Conservation (phyloP, 2,113 vertebrate genomes). For the Ictidomys tridecemlineatus region DNA sequence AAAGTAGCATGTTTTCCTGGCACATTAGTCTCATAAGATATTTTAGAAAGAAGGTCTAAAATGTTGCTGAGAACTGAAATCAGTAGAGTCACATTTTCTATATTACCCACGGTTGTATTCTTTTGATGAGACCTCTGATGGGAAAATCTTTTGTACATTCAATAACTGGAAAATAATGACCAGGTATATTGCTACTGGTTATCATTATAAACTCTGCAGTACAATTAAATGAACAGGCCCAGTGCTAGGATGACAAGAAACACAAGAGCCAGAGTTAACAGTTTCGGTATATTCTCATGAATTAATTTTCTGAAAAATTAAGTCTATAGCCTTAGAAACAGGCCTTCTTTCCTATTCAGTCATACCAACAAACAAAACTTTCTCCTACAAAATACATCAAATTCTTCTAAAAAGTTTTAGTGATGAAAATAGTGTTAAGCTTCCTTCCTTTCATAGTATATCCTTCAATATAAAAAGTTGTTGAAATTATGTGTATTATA, state of each 20-base stretch:
- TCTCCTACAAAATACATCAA: background rate
- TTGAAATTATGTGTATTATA: background rate
- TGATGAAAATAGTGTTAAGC: background rate
- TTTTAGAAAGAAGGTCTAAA: background rate
- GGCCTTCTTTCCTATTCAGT: background rate
- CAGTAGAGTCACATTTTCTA: background rate
- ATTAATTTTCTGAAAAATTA: background rate
- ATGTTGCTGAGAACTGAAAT: background rate
- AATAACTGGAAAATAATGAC: background rate
- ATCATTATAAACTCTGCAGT: background rate
- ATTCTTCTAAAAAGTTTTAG: background rate
- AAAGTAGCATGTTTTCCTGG: background rate
- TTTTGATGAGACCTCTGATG: background rate
- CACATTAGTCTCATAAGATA: background rate
- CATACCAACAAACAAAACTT: background rate
- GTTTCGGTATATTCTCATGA: background rate
- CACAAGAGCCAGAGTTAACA: background rate
- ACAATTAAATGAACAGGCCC: background rate
- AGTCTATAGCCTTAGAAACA: background rate
- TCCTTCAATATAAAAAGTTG: background rate
- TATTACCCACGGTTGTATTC: background rate
- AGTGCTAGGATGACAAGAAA: background rate
- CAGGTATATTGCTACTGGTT: background rate
- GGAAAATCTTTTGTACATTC: background rate
- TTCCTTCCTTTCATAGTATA: background rate